Evolutionary conservation across 2,797 vertebrate genomes (phyloP).

Genomic region (Neostethus bicornis): DNA sequence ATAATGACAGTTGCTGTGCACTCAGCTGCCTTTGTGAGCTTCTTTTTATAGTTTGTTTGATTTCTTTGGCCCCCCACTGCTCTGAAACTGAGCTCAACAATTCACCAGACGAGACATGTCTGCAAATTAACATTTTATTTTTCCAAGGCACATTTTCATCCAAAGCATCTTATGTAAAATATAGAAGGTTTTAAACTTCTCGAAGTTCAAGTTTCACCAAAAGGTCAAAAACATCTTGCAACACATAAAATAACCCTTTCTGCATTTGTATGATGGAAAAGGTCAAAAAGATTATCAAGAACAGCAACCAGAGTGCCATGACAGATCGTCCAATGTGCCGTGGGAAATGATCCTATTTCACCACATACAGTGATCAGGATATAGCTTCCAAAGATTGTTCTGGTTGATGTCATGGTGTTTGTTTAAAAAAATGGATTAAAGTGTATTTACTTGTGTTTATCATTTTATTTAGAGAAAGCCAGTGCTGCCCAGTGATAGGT

Average conservation of each 20-base stretch:
- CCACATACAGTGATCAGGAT: no score
- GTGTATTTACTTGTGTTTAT: no score
- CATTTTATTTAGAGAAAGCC: no score
- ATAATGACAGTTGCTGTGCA: slow-evolving; percentile 10
- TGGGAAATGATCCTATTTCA: no score
- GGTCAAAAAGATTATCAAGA: not conserved
- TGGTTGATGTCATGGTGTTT: no score
- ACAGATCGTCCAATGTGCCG: no score
- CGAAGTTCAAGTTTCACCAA: slow-evolving; percentile 14
- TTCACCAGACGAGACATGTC: slow-evolving; percentile 6
- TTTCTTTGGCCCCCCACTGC: slow-evolving; percentile 43
- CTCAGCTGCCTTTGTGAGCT: slow-evolving; percentile 5
- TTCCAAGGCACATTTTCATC: slow-evolving; percentile 4
- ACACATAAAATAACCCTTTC: slow-evolving; percentile 8
- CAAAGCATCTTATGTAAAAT: slow-evolving; percentile 1
- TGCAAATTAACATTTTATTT: slow-evolving; percentile 8
- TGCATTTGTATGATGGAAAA: not conserved
- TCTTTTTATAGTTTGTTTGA: slow-evolving; percentile 34
- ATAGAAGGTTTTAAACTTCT: slow-evolving; percentile 27
- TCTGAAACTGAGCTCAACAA: slow-evolving; percentile 31
- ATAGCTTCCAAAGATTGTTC: no score
- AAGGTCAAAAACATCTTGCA: slow-evolving; percentile 7
- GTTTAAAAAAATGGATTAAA: no score
- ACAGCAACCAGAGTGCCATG: no score
- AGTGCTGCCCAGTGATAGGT: no score